A percentile compares a stretch with the other conserved stretches of the same genome.
Conservation (phyloP, 2,797 vertebrate genomes). For the Netta rufina region DNA sequence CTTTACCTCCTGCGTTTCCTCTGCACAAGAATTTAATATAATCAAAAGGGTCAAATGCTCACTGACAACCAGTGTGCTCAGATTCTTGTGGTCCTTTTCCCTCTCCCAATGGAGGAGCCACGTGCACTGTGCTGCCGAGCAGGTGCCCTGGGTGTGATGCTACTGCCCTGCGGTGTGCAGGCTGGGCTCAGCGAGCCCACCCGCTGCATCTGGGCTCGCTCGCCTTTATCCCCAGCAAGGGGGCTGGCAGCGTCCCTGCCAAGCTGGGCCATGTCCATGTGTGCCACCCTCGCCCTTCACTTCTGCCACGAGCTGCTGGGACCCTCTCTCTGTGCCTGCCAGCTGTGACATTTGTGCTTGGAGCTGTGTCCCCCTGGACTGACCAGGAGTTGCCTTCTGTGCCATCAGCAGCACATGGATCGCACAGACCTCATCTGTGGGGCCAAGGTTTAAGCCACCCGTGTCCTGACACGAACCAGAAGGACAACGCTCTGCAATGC, state of each 20-base stretch:
- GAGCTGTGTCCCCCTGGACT: background rate
- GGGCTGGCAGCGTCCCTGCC: background rate
- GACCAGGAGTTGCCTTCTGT: rapidly evolving
- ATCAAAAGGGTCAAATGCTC: background rate
- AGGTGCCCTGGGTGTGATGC: background rate
- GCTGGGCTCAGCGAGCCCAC: background rate
- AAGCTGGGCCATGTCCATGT: background rate
- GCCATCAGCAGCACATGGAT: background rate
- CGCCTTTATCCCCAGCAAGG: background rate
- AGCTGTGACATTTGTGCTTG: background rate
- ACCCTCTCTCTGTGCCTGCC: background rate
- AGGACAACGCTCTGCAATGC: background rate
- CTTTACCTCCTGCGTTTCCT: background rate
- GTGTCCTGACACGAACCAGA: background rate
- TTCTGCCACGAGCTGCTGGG: background rate
- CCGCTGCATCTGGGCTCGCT: rapidly evolving
- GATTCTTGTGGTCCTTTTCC: background rate
- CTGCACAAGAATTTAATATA: background rate
- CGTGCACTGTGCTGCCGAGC: background rate
- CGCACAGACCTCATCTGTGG: background rate
- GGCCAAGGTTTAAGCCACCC: background rate
- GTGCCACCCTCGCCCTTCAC: background rate
- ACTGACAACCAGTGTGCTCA: background rate
- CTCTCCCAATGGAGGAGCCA: rapidly evolving
- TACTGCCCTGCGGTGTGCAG: background rate